Percentiles rank a stretch among this genome's conserved stretches.
Conservation (phyloP, 2,113 vertebrate genomes). For the Vimba vimba region DNA sequence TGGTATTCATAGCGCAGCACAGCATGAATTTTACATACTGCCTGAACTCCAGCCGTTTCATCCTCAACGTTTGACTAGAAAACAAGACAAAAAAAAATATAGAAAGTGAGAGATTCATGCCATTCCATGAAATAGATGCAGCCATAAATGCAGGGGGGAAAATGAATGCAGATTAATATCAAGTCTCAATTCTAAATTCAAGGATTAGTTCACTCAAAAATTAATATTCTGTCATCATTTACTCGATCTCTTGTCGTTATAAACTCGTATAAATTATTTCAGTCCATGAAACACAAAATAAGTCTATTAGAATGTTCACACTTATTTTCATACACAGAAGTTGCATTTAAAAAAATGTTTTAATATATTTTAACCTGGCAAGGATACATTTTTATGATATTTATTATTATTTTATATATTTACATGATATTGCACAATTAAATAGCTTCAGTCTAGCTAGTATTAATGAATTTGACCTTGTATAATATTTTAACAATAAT, state of each 20-base stretch:
- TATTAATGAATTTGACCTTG: too few species aligned
- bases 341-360: too few species aligned
- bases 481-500: too few species aligned
- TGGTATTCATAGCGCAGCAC: constrained; percentile 90
- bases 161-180: too few species aligned
- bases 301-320: background rate
- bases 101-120: background rate
- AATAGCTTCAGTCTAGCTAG: too few species aligned
- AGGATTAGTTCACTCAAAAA: background rate
- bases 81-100: background rate
- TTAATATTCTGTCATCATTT: background rate
- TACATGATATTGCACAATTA: too few species aligned
- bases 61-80: constrained; percentile 51
- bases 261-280: background rate
- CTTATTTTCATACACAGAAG: background rate
- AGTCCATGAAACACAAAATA: background rate
- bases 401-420: too few species aligned
- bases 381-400: background rate
- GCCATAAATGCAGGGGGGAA: background rate
- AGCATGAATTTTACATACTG: constrained; percentile 35
- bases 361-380: background rate
- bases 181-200: background rate
- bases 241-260: background rate
- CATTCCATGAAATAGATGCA: background rate
- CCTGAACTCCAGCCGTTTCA: constrained; percentile 50